Conservation (phyloP, 2,888 invertebrate species). For the Alsophila aescularia region DNA sequence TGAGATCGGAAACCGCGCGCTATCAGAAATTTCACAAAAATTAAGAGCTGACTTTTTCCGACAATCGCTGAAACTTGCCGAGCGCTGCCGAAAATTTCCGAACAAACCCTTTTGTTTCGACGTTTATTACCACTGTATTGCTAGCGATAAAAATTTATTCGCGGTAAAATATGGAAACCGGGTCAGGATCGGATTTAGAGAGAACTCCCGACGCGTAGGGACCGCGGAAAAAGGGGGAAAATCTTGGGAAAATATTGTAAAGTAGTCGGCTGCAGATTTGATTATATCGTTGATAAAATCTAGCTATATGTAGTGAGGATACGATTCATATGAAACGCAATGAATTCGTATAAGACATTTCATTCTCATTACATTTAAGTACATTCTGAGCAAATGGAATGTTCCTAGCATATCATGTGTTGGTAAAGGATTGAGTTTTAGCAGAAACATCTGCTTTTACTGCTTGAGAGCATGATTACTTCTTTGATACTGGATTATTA, state of each 20-base stretch:
- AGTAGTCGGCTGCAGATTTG: neutral
- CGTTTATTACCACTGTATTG: constrained; percentile 42
- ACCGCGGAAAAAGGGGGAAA: constrained; percentile 2
- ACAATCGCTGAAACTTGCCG: constrained; percentile 18
- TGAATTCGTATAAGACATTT: no score
- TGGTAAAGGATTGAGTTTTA: no score
- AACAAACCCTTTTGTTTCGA: constrained; percentile 32
- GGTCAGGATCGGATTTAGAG: constrained; percentile 30
- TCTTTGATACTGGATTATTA: no score
- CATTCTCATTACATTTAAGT: no score
- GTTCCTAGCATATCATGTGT: no score
- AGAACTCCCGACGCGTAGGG: neutral
- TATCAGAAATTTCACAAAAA: constrained; percentile 5
- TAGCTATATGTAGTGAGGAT: neutral
- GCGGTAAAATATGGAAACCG: constrained; percentile 38
- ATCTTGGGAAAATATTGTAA: constrained; percentile 6
- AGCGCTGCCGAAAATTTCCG: constrained; percentile 25
- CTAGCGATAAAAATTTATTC: constrained; percentile 42
- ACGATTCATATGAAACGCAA: no score
- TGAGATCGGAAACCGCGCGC: constrained; percentile 1
- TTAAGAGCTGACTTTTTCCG: constrained; percentile 8
- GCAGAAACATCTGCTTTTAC: no score
- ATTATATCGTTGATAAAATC: constrained; percentile 9
- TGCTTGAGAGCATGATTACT: no score
- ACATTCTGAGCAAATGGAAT: no score